Percentiles rank a stretch among this genome's conserved stretches.
Evolutionary conservation across 2,797 vertebrate species (phyloP).

Genomic region (Momotus momota): DNA sequence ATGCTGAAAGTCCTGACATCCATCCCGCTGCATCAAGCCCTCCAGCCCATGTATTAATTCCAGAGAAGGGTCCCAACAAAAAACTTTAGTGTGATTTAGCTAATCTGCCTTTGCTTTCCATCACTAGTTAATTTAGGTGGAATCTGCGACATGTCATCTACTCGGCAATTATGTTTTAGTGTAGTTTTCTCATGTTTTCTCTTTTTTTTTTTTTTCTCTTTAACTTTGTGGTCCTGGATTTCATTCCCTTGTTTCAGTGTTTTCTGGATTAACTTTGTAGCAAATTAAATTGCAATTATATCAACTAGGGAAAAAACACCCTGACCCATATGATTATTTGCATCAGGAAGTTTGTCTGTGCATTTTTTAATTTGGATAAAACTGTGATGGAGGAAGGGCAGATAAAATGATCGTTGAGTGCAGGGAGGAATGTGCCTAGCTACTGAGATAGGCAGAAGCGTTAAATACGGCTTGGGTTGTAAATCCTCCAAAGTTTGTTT

Average conservation of each 20-base stretch:
- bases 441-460: background rate
- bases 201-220: background rate
- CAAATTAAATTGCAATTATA: background rate
- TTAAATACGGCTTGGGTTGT: background rate
- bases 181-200: background rate
- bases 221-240: background rate
- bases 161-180: background rate
- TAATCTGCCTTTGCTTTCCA: background rate
- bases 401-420: background rate
- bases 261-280: background rate
- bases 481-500: slow-evolving; percentile 16
- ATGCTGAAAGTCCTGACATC: background rate
- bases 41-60: background rate
- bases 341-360: background rate
- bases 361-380: background rate
- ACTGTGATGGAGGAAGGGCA: background rate
- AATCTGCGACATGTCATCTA: background rate
- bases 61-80: background rate
- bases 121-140: background rate
- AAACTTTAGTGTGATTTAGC: background rate
- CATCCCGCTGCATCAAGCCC: background rate
- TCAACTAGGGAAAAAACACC: background rate
- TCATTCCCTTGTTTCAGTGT: background rate
- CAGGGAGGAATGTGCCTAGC: background rate
- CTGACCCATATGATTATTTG: background rate